Base-by-base conservation (phyloP, 2,888 invertebrate genomes). In the Amphipyra berbera region DNA sequence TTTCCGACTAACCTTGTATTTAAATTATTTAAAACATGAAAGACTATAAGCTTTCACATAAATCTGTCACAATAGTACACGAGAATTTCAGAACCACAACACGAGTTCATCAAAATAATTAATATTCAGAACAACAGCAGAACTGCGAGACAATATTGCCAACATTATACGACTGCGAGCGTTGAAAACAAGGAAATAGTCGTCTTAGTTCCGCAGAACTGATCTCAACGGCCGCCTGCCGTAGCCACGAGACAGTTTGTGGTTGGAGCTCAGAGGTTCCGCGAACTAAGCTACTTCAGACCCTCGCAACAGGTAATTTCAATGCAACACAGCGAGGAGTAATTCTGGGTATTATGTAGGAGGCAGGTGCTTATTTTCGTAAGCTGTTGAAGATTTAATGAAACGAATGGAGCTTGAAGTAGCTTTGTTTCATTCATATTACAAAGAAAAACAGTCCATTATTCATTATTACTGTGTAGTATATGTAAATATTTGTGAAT, bases 121-220 rank as follows among this genome's bases (percentile, higher is more conserved):
- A 9, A 41, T 10, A 14, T 8, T 15, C 21, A 21, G n/a, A 30
- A 30, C 13, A 47, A 47, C 33, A 8, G 1, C 13, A 47, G 0
- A 50, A 41, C 27, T 13, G 13, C n/a, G 8, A 48, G 42, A 55
- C 40, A 35, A 21, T 8, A 21, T 14, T 9, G 4, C 6, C 35
- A 21, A n/a, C 53, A 15, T 12, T 12, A 44, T 35, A 45, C 38
- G 49, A 41, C 2, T 46, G 15, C 7, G 5, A 54, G 46, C 38
- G 33, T 46, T 50, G 47, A 52, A 74, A 54, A 55, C 44, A 52
- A 37, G 74, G 68, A 73, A 71, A 71, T 68, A 47, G 50, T 68
- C 9, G 69, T 61, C 55, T 54, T 42, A 40, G 44, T 62, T 53
- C 30, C 35, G 13, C 33, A 14, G 13, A 37, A 42, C 49, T 13